Evolutionary conservation across 1,140 invertebrate genomes (phyloP).

Genomic region (Trichonephila clavipes): DNA sequence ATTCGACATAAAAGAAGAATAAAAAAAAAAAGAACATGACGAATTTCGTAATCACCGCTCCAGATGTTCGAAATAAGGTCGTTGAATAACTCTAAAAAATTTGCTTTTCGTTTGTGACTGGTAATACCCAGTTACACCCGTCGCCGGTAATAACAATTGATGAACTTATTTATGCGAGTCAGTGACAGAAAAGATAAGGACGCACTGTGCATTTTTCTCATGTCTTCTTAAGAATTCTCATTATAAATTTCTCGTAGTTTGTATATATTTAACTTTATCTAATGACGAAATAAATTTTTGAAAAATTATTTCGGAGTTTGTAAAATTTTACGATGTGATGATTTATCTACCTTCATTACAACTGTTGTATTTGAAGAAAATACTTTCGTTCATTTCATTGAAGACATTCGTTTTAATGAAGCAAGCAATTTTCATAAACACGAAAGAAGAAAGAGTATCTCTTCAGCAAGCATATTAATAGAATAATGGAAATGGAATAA

Average conservation of each 20-base stretch:
- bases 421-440: no score
- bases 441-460: no score
- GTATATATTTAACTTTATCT: background rate
- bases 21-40: background rate
- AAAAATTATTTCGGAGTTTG: no score
- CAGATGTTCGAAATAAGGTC: slow-evolving; percentile 34
- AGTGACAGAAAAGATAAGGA: background rate
- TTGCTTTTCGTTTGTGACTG: background rate
- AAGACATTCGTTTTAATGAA: no score
- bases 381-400: no score
- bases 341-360: no score
- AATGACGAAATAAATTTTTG: no score
- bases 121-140: background rate
- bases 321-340: no score
- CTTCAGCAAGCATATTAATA: no score
- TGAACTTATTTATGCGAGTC: background rate
- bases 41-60: slow-evolving; percentile 5
- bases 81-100: slow-evolving; percentile 16
- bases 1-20: background rate
- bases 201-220: background rate
- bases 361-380: no score
- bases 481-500: no score
- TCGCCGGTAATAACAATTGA: slow-evolving; percentile 3
- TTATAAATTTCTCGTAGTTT: background rate
- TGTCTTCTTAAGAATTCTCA: background rate